A percentile compares a stretch with the other conserved stretches of the same genome.
phyloP scores from a whole-genome alignment of 1,140 invertebrate species.

The Hetaerina americana region DNA sequence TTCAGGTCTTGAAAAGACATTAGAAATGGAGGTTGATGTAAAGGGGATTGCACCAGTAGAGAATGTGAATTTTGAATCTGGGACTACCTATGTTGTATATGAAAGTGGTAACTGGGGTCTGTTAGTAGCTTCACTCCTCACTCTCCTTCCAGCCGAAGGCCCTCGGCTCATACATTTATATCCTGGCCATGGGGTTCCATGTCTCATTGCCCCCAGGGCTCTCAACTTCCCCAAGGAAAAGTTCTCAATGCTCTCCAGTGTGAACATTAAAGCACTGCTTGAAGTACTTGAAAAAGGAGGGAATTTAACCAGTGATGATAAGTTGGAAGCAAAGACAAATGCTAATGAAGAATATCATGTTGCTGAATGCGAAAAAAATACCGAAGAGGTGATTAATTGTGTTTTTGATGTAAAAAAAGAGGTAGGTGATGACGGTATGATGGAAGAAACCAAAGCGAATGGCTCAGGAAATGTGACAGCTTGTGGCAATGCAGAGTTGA shows the following conservation, averaged over 20 bases:
- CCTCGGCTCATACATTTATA: neutral
- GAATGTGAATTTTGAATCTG: neutral
- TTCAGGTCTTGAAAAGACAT: too few relatives aligned
- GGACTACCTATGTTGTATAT: neutral
- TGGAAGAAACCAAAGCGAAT: constrained; percentile 20
- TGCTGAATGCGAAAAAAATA: constrained; percentile 21
- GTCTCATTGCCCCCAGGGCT: neutral
- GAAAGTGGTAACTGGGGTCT: neutral
- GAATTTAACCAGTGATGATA: neutral
- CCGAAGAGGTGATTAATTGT: neutral
- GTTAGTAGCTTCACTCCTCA: neutral
- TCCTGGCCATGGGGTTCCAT: neutral
- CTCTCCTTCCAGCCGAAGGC: neutral
- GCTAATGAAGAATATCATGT: constrained; percentile 37
- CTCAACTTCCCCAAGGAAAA: neutral
- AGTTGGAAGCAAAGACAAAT: neutral
- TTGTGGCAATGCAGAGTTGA: constrained; percentile 11
- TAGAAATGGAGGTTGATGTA: too few relatives aligned
- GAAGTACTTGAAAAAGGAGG: neutral
- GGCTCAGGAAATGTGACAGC: constrained; percentile 23
- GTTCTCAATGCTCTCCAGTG: neutral
- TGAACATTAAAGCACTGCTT: neutral
- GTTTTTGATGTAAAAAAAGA: constrained; percentile 13
- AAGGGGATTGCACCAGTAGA: constrained; percentile 21
- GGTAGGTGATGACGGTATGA: constrained; percentile 16